phyloP scores from a whole-genome alignment of 1,140 invertebrate genomes.

The Bombyx mori region DNA sequence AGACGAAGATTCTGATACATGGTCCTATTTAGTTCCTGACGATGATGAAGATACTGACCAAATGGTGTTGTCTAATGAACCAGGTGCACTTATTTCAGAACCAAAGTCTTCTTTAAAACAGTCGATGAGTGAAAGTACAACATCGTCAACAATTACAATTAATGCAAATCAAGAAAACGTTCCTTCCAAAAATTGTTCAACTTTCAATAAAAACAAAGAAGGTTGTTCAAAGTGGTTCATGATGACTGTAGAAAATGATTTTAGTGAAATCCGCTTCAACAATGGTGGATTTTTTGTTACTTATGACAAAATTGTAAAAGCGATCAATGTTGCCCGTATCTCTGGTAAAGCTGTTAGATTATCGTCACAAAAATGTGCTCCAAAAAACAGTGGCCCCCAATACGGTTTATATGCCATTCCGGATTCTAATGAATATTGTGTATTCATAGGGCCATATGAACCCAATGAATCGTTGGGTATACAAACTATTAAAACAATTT shows the following conservation, averaged over 20 bases:
- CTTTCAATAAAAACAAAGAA: neutral
- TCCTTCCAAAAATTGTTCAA: neutral
- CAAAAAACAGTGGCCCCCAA: constrained; percentile 25
- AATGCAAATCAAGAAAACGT: constrained; percentile 1
- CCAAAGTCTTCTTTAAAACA: too few species aligned
- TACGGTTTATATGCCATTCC: constrained; percentile 62
- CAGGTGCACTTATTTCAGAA: too few species aligned
- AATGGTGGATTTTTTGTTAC: constrained; percentile 59
- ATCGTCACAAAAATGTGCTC: constrained; percentile 40
- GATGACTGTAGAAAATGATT: constrained; percentile 60
- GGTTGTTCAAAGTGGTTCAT: constrained; percentile 53
- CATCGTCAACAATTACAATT: neutral
- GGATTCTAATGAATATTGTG: constrained; percentile 33
- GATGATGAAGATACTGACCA: neutral
- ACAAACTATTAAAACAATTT: constrained; percentile 39
- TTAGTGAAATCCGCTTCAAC: constrained; percentile 51
- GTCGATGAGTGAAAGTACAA: neutral
- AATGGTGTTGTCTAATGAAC: too few species aligned
- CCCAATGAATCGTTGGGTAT: constrained; percentile 47
- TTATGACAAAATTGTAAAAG: constrained; percentile 48
- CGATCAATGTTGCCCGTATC: constrained; percentile 42
- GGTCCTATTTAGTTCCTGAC: too few species aligned
- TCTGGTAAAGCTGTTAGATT: constrained; percentile 52
- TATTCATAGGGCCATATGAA: constrained; percentile 60
- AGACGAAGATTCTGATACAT: too few species aligned